phyloP scores from a whole-genome alignment of 37 sponge, comb jelly and placozoan genomes.

The Dysidea cf. avara region DNA sequence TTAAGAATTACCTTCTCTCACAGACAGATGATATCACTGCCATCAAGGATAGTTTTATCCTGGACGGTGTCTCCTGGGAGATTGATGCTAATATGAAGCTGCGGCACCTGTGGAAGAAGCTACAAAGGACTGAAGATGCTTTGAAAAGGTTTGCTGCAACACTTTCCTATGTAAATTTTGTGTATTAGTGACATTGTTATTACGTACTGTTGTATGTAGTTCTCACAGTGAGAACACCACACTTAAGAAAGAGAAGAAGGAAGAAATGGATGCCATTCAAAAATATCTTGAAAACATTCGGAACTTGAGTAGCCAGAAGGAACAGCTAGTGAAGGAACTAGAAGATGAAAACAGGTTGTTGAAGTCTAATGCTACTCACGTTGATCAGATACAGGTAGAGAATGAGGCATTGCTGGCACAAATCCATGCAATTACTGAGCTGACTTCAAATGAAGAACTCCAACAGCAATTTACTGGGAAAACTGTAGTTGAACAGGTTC shows the following conservation, averaged over 20 bases:
- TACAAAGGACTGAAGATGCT: constrained; percentile 39
- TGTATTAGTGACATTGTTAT: background rate
- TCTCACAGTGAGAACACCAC: background rate
- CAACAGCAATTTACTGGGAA: constrained; percentile 8
- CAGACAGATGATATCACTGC: background rate
- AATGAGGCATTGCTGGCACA: constrained; percentile 30
- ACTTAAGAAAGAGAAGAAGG: constrained; percentile 28
- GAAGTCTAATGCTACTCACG: background rate
- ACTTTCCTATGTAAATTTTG: too few species aligned
- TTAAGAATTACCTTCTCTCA: background rate
- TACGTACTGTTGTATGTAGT: background rate
- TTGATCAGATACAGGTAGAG: constrained; percentile 18
- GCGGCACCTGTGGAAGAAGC: constrained; percentile 48
- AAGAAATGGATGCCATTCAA: constrained; percentile 42
- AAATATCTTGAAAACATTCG: constrained; percentile 24
- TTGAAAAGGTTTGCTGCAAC: too few species aligned
- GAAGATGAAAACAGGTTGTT: constrained; percentile 29
- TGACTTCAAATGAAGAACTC: constrained; percentile 22
- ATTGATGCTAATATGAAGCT: constrained; percentile 41
- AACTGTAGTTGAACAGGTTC: background rate
- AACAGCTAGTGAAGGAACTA: constrained; percentile 7
- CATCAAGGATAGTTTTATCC: constrained; percentile 10
- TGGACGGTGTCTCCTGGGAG: constrained; percentile 43
- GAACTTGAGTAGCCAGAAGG: constrained; percentile 29
- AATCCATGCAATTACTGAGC: constrained; percentile 23